Percentiles rank a stretch among this genome's conserved stretches.
These are phyloP conservation scores for Smutsia gigantea DNA, from an alignment of 2,797 vertebrate genomes.

Conservation along the genomic window DNA sequence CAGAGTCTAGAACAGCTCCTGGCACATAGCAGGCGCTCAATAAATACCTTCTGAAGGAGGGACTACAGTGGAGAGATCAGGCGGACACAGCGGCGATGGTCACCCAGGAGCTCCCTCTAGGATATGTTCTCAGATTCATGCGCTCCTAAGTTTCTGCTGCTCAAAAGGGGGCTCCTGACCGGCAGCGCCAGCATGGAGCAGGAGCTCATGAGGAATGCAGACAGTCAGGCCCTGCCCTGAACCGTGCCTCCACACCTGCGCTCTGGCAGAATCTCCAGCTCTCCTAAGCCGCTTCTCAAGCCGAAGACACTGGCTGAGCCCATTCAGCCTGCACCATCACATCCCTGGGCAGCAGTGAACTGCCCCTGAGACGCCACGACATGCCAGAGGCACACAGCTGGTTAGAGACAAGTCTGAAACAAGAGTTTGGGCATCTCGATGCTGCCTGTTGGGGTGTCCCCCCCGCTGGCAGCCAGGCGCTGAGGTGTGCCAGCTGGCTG, in stretches of 20 bases:
- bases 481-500: accelerated
- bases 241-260: accelerated
- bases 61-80: accelerated
- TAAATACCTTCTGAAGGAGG: too few species aligned
- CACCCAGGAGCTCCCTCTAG: accelerated
- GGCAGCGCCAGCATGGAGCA: accelerated
- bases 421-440: accelerated
- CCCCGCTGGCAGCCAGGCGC: accelerated
- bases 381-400: neutral
- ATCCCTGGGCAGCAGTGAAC: neutral
- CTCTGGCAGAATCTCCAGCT: accelerated
- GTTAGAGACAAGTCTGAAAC: too few species aligned
- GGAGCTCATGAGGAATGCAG: accelerated
- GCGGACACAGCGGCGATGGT: too few species aligned
- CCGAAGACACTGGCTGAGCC: neutral
- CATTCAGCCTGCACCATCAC: accelerated
- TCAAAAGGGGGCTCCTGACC: accelerated
- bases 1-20: too few species aligned
- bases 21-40: neutral
- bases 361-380: accelerated
- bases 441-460: neutral
- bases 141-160: neutral
- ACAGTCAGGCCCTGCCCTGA: accelerated
- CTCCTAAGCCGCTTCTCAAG: accelerated
- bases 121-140: accelerated